These are phyloP conservation scores for Pluvialis apricaria DNA, from an alignment of 2,113 vertebrate species.

Conservation along the genomic window DNA sequence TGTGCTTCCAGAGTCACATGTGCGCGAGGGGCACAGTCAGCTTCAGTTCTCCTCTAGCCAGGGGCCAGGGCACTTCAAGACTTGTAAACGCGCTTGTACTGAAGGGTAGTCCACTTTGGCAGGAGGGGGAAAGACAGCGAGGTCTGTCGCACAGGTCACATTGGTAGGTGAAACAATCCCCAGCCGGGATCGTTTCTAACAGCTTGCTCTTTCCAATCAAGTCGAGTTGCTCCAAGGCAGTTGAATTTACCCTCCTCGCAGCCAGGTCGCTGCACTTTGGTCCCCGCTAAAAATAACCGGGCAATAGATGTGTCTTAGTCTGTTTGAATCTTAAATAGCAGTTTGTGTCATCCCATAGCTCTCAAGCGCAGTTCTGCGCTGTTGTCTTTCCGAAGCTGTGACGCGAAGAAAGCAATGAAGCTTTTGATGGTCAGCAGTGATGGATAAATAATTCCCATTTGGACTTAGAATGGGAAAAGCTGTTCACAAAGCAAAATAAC, in stretches of 20 bases:
- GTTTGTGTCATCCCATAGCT: background rate
- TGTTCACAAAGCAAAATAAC: background rate
- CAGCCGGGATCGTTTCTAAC: background rate
- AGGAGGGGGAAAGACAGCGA: background rate
- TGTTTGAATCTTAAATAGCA: background rate
- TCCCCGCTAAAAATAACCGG: background rate
- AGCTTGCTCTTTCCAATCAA: background rate
- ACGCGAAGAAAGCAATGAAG: rapidly evolving
- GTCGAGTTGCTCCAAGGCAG: background rate
- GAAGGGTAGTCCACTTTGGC: background rate
- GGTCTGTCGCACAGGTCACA: background rate
- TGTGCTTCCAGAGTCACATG: background rate
- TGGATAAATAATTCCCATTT: background rate
- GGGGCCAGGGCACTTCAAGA: background rate
- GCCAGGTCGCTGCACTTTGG: background rate
- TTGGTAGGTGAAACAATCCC: background rate
- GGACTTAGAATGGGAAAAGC: background rate
- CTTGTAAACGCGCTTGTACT: background rate
- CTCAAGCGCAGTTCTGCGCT: background rate
- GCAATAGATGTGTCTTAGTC: background rate
- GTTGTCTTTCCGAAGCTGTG: background rate
- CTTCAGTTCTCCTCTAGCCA: background rate
- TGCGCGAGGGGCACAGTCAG: background rate
- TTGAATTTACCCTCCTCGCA: background rate
- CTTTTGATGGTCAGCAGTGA: background rate